phyloP scores from a whole-genome alignment of 2,113 vertebrate species.

The Gallinago undulata region DNA sequence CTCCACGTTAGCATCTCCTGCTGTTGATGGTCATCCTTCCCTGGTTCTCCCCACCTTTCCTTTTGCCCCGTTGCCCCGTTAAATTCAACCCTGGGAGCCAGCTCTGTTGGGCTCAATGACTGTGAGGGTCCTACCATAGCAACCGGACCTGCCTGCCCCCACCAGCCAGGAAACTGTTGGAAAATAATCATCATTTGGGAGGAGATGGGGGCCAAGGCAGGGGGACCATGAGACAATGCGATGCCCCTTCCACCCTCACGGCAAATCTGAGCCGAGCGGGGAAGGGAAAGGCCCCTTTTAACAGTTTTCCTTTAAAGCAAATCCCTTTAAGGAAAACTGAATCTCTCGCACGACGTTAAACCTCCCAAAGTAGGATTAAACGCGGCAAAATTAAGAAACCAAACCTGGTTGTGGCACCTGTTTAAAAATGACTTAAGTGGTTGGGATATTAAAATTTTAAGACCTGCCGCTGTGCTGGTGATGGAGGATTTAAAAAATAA shows the following conservation, averaged over 20 bases:
- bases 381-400: background rate
- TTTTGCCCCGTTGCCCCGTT: background rate
- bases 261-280: background rate
- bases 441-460: slow-evolving; percentile 18
- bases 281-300: background rate
- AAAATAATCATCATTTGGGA: background rate
- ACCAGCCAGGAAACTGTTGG: background rate
- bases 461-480: slow-evolving; percentile 7
- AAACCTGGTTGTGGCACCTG: slow-evolving; percentile 13
- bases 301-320: background rate
- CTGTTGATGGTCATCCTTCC: too few relatives aligned
- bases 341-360: background rate
- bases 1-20: background rate
- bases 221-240: background rate
- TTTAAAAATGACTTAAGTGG: slow-evolving; percentile 5
- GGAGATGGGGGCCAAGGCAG: background rate
- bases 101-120: background rate
- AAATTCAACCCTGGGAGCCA: background rate
- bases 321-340: background rate
- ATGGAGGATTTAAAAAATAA: slow-evolving; percentile 50
- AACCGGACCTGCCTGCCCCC: slow-evolving; percentile 5
- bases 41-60: background rate
- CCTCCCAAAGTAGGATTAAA: background rate
- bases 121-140: background rate
- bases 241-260: background rate